Percentiles rank a stretch among this genome's conserved stretches.
Conservation (phyloP, 2,797 vertebrate species). For the Molothrus aeneus region DNA sequence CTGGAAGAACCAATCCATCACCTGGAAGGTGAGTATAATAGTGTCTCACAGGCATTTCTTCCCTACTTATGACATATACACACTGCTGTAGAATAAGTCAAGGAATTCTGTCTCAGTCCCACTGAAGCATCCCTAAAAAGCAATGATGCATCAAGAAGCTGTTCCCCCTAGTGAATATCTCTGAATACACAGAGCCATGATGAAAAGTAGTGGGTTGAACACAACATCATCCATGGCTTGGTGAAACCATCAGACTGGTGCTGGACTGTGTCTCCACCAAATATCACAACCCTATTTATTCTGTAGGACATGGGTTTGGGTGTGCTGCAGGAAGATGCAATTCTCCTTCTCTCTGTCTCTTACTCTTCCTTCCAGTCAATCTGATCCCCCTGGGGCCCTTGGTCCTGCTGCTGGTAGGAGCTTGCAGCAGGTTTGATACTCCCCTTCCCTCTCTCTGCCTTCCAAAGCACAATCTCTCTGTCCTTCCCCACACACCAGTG, state of each 20-base stretch:
- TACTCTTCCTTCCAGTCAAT: neutral
- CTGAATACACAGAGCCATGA: neutral
- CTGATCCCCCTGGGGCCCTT: neutral
- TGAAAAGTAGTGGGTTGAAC: rapidly evolving
- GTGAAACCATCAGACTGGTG: neutral
- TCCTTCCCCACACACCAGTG: neutral
- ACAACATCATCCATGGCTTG: neutral
- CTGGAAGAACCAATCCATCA: conserved; percentile 78
- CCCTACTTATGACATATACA: conserved; percentile 1
- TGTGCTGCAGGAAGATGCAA: neutral
- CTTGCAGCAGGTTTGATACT: neutral
- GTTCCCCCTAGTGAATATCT: neutral
- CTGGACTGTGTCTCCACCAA: neutral
- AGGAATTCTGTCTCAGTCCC: conserved; percentile 15
- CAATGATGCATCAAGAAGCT: neutral
- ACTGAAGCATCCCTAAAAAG: neutral
- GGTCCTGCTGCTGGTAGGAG: neutral
- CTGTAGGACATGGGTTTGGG: neutral
- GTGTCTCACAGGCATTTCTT: conserved; percentile 47
- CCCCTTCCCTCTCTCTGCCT: neutral
- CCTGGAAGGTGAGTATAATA: conserved; percentile 71
- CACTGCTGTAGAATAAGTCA: conserved; percentile 2
- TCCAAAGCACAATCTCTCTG: neutral
- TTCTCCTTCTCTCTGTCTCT: neutral
- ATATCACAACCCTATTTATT: neutral